Evolutionary conservation across 2,888 invertebrate genomes (phyloP), one percentile per base, ranked within the genome.

Genomic region (Cremastobaeus sp.): DNA sequence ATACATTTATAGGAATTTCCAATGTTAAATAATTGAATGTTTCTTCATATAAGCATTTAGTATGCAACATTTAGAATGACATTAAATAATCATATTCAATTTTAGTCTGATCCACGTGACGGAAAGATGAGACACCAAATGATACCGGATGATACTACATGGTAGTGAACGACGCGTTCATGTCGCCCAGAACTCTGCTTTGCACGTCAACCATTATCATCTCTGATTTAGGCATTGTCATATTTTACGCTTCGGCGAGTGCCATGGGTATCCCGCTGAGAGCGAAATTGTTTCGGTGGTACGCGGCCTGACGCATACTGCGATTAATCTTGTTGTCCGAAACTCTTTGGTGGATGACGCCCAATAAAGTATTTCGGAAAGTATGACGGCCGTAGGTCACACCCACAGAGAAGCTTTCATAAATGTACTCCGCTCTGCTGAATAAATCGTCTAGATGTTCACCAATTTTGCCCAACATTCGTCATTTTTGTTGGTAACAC

Each of bases 191-290:
- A 43, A 43, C 48, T 69, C 64, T 50, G 65, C 57, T 74, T 69
- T 60, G 39, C 64, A 69, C 54, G 47, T 37, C 60, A 28, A 18
- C 59, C 54, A 69, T 74, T 69, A 69, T 65, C 69, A 54, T 65
- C 37, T 69, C 57, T 64, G 64, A 69, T 74, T 69, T 64, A 64
- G 43, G 37, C 57, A 47, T 62, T 68, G 64, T 69, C 68, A 47
- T 74, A 74, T 74, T 74, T 69, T 59, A 69, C 68, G 64, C 39
- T 74, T 74, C 62, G 41, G 74, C 50, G 64, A 74, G 64, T 52
- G 62, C 55, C 59, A 59, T 41, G 50, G 25, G 17, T 54, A 20
- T 59, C 74, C 74, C 39, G 54, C 74, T 57, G 74, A 39, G 73
- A 73, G 50, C 12, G 52, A 74, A 52, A 74, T 74, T 74, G 68